Evolutionary conservation across 2,797 vertebrate genomes (phyloP).

Genomic region (Danio albolineatus): DNA sequence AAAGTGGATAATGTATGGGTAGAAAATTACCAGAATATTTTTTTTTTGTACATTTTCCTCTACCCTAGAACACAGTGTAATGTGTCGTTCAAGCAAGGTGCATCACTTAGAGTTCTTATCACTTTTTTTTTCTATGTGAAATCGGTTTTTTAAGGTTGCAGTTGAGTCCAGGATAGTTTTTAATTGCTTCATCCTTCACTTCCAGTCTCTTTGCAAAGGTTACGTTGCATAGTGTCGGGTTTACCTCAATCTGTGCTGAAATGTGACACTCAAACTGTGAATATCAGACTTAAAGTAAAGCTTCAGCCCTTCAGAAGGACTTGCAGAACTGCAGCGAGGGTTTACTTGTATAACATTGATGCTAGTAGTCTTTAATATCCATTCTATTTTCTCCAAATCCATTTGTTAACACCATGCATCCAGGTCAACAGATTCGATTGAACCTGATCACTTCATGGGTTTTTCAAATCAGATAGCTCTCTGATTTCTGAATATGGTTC

Average conservation of each 20-base stretch:
- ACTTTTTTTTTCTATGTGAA: not conserved
- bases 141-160: not conserved
- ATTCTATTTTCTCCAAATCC: not conserved
- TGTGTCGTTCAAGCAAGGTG: not conserved
- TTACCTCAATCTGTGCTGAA: not conserved
- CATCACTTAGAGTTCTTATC: too few species aligned
- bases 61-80: not conserved
- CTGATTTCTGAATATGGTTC: too few species aligned
- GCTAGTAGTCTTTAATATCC: not conserved
- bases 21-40: not conserved
- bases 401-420: not conserved
- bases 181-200: not conserved
- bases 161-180: not conserved
- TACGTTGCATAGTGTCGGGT: not conserved
- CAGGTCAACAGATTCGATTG: not conserved
- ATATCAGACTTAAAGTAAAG: not conserved
- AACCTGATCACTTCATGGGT: too few species aligned
- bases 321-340: not conserved
- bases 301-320: not conserved
- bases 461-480: too few species aligned
- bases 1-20: not conserved
- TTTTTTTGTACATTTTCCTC: constrained; percentile 1
- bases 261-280: not conserved
- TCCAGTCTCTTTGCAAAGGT: not conserved
- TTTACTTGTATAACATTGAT: not conserved